phyloP scores from a whole-genome alignment of 2,888 invertebrate genomes.

The Caenorhabditis sp. region DNA sequence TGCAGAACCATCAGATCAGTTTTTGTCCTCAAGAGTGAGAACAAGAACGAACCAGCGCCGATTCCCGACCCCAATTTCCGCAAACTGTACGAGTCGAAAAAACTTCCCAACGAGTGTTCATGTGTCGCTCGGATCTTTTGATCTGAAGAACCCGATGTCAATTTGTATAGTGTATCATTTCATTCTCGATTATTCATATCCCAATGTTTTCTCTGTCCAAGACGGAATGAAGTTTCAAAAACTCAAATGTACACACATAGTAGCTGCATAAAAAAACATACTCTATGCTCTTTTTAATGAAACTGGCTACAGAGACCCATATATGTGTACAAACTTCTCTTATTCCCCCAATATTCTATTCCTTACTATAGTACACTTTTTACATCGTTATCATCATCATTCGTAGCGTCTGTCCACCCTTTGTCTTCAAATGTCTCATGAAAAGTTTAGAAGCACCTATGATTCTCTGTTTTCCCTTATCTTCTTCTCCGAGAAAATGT shows the following conservation, averaged over 20 bases:
- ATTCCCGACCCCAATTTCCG: conserved; percentile 1
- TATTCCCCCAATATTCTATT: not conserved
- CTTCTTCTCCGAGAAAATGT: conserved; percentile 32
- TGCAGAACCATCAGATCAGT: conserved; percentile 24
- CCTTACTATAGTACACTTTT: conserved; percentile 53
- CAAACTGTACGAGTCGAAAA: conserved; percentile 13
- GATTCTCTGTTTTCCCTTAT: not conserved
- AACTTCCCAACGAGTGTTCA: conserved; percentile 10
- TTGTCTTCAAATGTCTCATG: conserved; percentile 22
- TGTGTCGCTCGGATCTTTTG: not conserved
- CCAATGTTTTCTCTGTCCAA: conserved; percentile 5
- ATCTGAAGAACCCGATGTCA: not conserved
- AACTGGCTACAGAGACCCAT: conserved; percentile 39
- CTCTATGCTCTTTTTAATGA: conserved; percentile 31
- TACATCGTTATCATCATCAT: conserved; percentile 26
- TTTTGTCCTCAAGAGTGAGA: not conserved
- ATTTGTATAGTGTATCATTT: too few relatives aligned
- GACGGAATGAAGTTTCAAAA: conserved; percentile 5
- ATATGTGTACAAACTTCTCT: conserved; percentile 45
- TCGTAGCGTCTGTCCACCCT: conserved; percentile 14
- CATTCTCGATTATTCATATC: not conserved
- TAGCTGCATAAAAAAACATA: conserved; percentile 19
- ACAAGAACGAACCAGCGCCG: not conserved
- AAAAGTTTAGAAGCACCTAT: conserved; percentile 38
- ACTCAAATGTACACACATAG: conserved; percentile 7